These are phyloP conservation scores for Oscheius myriophilus DNA, from an alignment of 2,888 invertebrate species.

Conservation along the genomic window DNA sequence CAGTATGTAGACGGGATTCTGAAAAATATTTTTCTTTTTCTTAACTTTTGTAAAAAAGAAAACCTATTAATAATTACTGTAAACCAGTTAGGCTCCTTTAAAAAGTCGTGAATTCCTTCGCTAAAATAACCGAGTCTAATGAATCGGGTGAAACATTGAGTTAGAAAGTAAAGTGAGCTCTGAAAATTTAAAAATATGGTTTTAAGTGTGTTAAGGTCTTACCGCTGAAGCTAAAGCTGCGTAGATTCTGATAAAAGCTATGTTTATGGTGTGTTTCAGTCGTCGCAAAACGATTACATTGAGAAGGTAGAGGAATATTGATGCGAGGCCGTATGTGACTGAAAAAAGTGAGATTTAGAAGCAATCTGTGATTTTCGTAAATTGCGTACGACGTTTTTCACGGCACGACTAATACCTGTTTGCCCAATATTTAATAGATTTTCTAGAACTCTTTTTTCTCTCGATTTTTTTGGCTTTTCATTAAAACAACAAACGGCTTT, in stretches of 20 bases:
- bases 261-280: constrained; percentile 32
- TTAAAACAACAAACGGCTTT: no score
- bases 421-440: no score
- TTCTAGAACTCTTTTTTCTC: no score
- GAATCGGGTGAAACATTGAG: constrained; percentile 36
- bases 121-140: constrained; percentile 41
- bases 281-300: constrained; percentile 34
- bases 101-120: constrained; percentile 31
- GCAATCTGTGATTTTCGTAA: no score
- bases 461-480: no score
- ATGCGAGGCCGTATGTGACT: constrained; percentile 36
- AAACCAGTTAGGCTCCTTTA: constrained; percentile 36
- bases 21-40: no score
- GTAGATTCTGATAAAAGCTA: constrained; percentile 35
- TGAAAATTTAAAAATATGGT: no score
- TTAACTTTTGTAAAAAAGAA: no score
- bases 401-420: no score
- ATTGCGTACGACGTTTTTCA: no score
- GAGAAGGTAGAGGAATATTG: constrained; percentile 32
- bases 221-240: constrained; percentile 32
- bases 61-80: constrained; percentile 20
- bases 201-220: constrained; percentile 8
- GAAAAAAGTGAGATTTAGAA: no score
- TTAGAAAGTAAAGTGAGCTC: constrained; percentile 40
- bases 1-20: constrained; percentile 38